These are phyloP conservation scores for Ricordea florida DNA, from an alignment of 92 coral and sea anemone genomes.

Conservation along the genomic window DNA sequence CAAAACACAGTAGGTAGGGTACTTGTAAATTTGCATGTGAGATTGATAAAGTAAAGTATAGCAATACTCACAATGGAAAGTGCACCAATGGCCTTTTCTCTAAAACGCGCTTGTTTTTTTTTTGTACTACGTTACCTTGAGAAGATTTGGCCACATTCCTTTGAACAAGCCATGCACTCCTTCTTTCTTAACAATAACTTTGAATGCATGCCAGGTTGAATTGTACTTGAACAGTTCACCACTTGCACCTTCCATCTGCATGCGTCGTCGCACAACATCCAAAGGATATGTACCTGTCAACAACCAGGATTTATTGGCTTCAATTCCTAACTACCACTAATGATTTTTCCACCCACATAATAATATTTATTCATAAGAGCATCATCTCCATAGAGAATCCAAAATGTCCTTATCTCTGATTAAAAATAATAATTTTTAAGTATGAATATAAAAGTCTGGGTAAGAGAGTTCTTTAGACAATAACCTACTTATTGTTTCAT, in stretches of 20 bases:
- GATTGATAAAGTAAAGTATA: too few relatives aligned
- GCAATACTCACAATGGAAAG: neutral
- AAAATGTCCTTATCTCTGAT: too few relatives aligned
- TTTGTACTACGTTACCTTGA: conserved; percentile 41
- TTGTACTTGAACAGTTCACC: conserved; percentile 70
- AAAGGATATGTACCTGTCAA: conserved; percentile 70
- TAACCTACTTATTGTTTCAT: too few relatives aligned
- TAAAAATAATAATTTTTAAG: too few relatives aligned
- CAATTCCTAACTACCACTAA: too few relatives aligned
- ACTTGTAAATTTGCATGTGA: too few relatives aligned
- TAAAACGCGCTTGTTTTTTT: neutral
- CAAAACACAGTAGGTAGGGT: neutral
- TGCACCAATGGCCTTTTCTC: neutral
- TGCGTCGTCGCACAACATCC: conserved; percentile 78
- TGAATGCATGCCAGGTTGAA: conserved; percentile 69
- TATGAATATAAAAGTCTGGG: too few relatives aligned
- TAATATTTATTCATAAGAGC: too few relatives aligned
- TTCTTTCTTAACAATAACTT: conserved; percentile 58
- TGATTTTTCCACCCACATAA: too few relatives aligned
- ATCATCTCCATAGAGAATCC: too few relatives aligned
- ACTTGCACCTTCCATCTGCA: conserved; percentile 73
- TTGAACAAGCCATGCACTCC: conserved; percentile 63
- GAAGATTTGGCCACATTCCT: conserved; percentile 84
- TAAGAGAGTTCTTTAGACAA: too few relatives aligned
- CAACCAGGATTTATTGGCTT: too few relatives aligned